Percentiles rank a stretch among this genome's conserved stretches.
Conservation (phyloP, 2,113 vertebrate genomes). For the Chunga burmeisteri region DNA sequence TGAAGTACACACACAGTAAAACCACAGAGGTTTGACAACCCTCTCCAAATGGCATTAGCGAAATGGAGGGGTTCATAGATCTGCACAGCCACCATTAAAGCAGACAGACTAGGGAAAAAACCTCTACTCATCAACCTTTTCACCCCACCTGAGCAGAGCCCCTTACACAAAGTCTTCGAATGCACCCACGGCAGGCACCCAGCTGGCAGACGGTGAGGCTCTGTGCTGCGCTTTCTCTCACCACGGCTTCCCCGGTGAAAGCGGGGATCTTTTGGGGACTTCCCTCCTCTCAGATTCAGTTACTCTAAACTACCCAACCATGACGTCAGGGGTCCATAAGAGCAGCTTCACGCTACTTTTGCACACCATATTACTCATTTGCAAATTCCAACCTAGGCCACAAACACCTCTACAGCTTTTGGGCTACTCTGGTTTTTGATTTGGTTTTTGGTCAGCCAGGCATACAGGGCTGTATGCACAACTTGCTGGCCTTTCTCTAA, state of each 20-base stretch:
- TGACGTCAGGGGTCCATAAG: accelerated
- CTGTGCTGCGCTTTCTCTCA: background rate
- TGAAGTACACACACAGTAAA: background rate
- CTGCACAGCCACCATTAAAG: background rate
- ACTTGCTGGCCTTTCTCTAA: background rate
- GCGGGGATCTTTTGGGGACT: constrained; percentile 28
- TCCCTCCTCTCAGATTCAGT: background rate
- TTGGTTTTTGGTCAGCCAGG: background rate
- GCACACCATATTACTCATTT: background rate
- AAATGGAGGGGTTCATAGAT: accelerated
- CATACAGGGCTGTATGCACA: background rate
- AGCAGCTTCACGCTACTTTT: background rate
- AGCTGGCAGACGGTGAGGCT: background rate
- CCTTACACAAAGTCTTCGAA: background rate
- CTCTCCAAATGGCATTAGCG: background rate
- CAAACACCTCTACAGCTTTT: background rate
- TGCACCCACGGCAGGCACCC: background rate
- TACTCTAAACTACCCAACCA: background rate
- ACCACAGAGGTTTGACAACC: background rate
- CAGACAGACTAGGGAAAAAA: background rate
- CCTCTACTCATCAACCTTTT: background rate
- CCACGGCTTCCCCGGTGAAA: background rate
- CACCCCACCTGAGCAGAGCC: background rate
- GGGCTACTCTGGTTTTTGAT: background rate
- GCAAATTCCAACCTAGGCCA: background rate